Base-by-base conservation (phyloP, 2,888 invertebrate genomes). In the Hoplodrina blanda region DNA sequence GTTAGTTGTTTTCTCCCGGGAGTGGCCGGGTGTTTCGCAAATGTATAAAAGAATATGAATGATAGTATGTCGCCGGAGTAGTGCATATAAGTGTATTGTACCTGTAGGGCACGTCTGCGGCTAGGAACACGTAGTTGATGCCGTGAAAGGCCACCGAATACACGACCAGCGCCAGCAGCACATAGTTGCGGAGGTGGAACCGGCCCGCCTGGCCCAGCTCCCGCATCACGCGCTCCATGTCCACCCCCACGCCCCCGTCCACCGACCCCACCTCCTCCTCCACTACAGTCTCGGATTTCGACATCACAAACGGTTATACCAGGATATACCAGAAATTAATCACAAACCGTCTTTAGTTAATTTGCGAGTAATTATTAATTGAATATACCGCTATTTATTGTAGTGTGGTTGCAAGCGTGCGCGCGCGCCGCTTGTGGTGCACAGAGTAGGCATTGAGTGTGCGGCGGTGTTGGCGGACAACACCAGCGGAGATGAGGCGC, bases 131-230 rank as follows among this genome's bases (percentile, higher is more conserved):
- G 46, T 46, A 46, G 46, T 46, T 46, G 46, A 17, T 46, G 46
- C 11, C 17, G 5, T 46, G 17, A 5, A 17, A 4, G 0, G 46
- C 46, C 17, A 11, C 46, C 46, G 11, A 17, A 17, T 5, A 46
- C 46, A 46, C 46, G 46, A 6, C 6, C 46, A 46, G 46, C 17
- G 46, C 46, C 6, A 6, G 5, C 5, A 46, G 15, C 46, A 46
- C 46, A 6, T 46, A 46, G 46, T 46, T 46, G 5, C 6, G 2
- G 1, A 41, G 41, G 77, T 95, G 95, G 89, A 93, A 95, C 56
- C 84, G 78, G 20, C 88, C 78, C 85, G 86, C 90, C 90, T 94
- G 94, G 13, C 95, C 95, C 87, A 96, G 79, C 88, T 95, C 93
- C 67, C 69, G 73, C 94, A 96, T 91, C 87, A 95, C 83, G n/a